These are phyloP conservation scores for Conopomorpha cramerella DNA, from an alignment of 1,140 invertebrate species.

Conservation along the genomic window DNA sequence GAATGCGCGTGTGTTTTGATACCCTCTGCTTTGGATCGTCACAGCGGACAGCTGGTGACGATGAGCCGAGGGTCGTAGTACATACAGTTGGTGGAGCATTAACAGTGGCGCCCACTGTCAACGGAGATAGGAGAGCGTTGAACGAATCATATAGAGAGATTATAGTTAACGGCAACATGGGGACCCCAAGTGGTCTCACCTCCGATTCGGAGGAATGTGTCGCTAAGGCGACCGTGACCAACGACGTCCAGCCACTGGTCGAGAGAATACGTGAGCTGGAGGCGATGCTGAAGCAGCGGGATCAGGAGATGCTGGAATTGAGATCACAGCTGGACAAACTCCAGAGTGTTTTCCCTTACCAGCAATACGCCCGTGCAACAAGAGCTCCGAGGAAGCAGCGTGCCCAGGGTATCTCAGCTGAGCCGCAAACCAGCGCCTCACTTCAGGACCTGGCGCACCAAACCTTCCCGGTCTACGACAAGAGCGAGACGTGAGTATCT, in stretches of 20 bases:
- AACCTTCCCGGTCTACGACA: slow-evolving; percentile 70
- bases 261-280: slow-evolving; percentile 69
- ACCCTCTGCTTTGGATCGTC: no score
- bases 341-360: slow-evolving; percentile 78
- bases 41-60: slow-evolving; percentile 71
- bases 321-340: slow-evolving; percentile 87
- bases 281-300: no score
- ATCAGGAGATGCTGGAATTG: slow-evolving; percentile 77
- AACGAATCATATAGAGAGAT: slow-evolving; percentile 3
- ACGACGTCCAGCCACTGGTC: slow-evolving; percentile 61
- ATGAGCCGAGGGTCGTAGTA: slow-evolving; percentile 38
- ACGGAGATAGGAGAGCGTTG: slow-evolving; percentile 2
- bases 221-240: slow-evolving; percentile 16
- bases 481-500: slow-evolving; percentile 73
- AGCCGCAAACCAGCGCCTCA: slow-evolving; percentile 72
- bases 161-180: slow-evolving; percentile 14
- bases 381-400: slow-evolving; percentile 66
- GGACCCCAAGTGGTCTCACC: slow-evolving; percentile 18
- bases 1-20: slow-evolving; percentile 80
- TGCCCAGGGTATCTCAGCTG: slow-evolving; percentile 86
- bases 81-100: slow-evolving; percentile 7
- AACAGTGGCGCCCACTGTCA: slow-evolving; percentile 16
- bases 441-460: slow-evolving; percentile 72
- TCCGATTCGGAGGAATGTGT: slow-evolving; percentile 2
- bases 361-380: slow-evolving; percentile 18